phyloP scores from a whole-genome alignment of 1,140 invertebrate genomes.

The Andrena cerasifolii region DNA sequence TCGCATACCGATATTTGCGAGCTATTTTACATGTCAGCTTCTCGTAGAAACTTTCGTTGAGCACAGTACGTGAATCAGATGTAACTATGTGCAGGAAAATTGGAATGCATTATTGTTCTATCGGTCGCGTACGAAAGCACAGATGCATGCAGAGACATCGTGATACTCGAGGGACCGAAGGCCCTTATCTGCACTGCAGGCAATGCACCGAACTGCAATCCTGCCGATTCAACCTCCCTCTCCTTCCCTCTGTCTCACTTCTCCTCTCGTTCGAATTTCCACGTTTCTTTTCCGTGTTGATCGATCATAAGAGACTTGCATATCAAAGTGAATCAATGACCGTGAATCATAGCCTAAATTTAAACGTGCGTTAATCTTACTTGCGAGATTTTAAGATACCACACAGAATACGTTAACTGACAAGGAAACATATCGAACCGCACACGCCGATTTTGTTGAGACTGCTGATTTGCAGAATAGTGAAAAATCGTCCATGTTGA shows the following conservation, averaged over 20 bases:
- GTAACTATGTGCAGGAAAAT: not conserved
- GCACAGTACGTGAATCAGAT: not conserved
- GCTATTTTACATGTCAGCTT: not conserved
- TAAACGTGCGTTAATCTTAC: not conserved
- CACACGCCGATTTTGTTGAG: too few species aligned
- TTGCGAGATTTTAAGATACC: not conserved
- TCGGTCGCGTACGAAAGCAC: not conserved
- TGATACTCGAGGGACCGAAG: conserved; percentile 34
- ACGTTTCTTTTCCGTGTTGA: not conserved
- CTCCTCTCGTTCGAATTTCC: not conserved
- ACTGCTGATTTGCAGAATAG: too few species aligned
- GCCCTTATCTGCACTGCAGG: conserved; percentile 64
- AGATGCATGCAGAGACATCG: conserved; percentile 12
- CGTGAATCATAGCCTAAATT: not conserved
- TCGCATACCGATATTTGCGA: not conserved
- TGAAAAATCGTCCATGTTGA: too few species aligned
- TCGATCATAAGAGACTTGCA: not conserved
- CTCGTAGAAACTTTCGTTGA: not conserved
- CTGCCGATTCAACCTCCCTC: conserved; percentile 26
- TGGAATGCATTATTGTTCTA: conserved; percentile 32
- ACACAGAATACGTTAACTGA: not conserved
- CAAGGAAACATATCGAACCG: too few species aligned
- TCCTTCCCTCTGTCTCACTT: not conserved
- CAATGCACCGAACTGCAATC: conserved; percentile 42
- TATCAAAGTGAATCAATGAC: not conserved